These are phyloP conservation scores for Carpatolechia fugitivella DNA, from an alignment of 2,888 invertebrate species.

Conservation along the genomic window DNA sequence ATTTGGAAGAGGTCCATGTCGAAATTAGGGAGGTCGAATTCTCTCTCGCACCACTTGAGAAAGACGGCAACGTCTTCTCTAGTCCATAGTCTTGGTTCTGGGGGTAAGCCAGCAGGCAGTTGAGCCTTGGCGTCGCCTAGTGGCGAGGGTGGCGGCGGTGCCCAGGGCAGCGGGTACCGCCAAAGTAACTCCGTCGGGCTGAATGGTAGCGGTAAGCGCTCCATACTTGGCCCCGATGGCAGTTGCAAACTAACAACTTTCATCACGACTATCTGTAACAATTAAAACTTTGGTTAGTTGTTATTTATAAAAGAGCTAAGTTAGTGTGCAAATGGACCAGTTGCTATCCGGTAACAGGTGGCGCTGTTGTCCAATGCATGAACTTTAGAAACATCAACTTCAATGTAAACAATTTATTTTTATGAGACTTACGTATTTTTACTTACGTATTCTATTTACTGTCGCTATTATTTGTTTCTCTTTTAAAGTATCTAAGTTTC, in stretches of 20 bases:
- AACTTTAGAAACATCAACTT: too few species aligned
- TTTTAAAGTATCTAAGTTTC: too few species aligned
- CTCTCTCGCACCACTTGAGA: slow-evolving; percentile 93
- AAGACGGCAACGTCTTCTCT: slow-evolving; percentile 93
- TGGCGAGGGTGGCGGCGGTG: slow-evolving; percentile 83
- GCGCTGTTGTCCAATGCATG: slow-evolving; percentile 22
- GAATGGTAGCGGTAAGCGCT: slow-evolving; percentile 89
- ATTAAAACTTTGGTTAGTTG: slow-evolving; percentile 15
- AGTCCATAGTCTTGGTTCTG: slow-evolving; percentile 94
- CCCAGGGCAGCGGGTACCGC: slow-evolving; percentile 91
- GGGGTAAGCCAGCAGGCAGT: slow-evolving; percentile 88
- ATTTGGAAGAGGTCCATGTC: slow-evolving; percentile 97
- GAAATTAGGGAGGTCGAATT: slow-evolving; percentile 94
- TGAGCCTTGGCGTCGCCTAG: slow-evolving; percentile 92
- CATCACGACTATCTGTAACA: slow-evolving; percentile 74
- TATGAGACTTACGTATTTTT: too few species aligned
- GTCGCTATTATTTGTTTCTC: too few species aligned
- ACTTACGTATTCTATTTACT: too few species aligned
- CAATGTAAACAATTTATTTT: too few species aligned
- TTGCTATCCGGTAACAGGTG: slow-evolving; percentile 34
- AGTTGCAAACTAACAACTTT: slow-evolving; percentile 85
- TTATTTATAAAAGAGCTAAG: background rate
- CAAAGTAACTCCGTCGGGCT: slow-evolving; percentile 90
- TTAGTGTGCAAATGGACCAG: background rate
- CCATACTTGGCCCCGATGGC: slow-evolving; percentile 86